Evolutionary conservation across 2,113 vertebrate genomes (phyloP).

Genomic region (Copsychus sechellarum): DNA sequence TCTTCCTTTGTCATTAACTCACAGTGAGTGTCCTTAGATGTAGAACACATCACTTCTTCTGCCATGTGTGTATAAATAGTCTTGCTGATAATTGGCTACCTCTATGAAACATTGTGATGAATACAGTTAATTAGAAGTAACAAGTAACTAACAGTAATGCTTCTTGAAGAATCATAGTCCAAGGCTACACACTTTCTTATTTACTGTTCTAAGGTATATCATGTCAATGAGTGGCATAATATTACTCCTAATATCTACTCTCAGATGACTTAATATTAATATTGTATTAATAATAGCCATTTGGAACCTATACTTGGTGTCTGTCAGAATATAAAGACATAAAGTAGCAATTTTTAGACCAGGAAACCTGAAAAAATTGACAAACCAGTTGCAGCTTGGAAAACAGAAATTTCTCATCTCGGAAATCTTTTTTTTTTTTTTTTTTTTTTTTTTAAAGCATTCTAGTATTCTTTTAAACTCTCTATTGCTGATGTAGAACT

Average conservation of each 20-base stretch:
- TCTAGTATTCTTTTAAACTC: background rate
- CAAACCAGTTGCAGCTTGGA: background rate
- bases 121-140: constrained; percentile 8
- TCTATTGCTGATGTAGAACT: background rate
- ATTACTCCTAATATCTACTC: background rate
- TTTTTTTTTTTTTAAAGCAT: fast-evolving
- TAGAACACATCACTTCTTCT: background rate
- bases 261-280: background rate
- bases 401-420: background rate
- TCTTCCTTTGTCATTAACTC: background rate
- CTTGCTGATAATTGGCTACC: background rate
- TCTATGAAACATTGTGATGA: background rate
- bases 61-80: background rate
- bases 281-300: background rate
- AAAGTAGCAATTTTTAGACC: background rate
- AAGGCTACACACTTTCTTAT: background rate
- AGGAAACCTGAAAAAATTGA: background rate
- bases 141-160: background rate
- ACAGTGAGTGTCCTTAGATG: background rate
- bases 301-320: background rate
- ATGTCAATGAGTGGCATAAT: background rate
- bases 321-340: background rate
- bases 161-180: background rate
- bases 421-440: fast-evolving
- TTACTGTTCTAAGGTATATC: background rate